These are phyloP conservation scores for Dicranocentrus wangi DNA, from an alignment of 2,888 invertebrate species.

Conservation along the genomic window DNA sequence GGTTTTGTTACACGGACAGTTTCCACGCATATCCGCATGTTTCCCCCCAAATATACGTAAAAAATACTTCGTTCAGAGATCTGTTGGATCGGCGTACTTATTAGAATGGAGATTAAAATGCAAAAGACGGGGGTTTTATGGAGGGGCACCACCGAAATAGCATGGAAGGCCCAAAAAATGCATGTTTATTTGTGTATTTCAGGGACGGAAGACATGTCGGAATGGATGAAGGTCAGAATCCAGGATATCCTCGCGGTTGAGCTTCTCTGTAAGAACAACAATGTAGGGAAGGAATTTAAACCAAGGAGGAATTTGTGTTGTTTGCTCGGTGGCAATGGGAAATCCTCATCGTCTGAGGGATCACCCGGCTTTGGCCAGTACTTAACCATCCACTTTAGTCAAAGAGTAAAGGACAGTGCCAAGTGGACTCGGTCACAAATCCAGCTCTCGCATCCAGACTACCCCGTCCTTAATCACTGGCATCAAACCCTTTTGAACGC, in stretches of 20 bases:
- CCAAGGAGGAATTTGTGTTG: conserved; percentile 47
- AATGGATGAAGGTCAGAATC: conserved; percentile 71
- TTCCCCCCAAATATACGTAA: not conserved
- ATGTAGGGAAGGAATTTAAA: conserved; percentile 39
- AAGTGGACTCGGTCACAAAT: conserved; percentile 65
- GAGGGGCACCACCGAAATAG: no score
- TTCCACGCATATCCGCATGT: not conserved
- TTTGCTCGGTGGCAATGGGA: conserved; percentile 24
- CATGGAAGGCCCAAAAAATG: not conserved
- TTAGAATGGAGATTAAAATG: not conserved
- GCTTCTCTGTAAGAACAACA: conserved; percentile 59
- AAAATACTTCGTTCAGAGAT: not conserved
- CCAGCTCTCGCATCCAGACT: conserved; percentile 68
- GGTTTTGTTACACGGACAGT: no score
- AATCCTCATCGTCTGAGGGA: conserved; percentile 44
- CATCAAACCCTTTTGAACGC: conserved; percentile 57
- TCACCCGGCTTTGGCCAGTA: conserved; percentile 62
- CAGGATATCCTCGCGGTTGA: conserved; percentile 70
- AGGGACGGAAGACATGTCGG: conserved; percentile 72
- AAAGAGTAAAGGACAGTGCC: conserved; percentile 65
- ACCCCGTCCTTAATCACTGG: conserved; percentile 69
- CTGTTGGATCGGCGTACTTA: not conserved
- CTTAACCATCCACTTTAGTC: conserved; percentile 69
- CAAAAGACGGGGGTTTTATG: not conserved
- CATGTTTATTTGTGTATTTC: conserved; percentile 15